phyloP scores from a whole-genome alignment of 2,797 vertebrate genomes.

The Microhierax caerulescens region DNA sequence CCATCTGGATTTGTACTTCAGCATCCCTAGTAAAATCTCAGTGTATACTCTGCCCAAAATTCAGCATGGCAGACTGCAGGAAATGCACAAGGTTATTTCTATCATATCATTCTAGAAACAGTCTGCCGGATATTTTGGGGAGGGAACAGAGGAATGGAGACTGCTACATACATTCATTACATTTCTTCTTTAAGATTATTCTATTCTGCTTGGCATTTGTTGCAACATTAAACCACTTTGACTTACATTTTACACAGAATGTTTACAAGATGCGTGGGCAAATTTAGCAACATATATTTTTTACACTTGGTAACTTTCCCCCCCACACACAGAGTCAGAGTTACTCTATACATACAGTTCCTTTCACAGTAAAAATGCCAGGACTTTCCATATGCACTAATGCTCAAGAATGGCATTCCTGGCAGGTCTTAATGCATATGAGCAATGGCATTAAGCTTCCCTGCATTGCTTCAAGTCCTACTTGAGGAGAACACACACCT shows the following conservation, averaged over 20 bases:
- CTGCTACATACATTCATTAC: not conserved
- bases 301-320: not conserved
- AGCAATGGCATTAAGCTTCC: not conserved
- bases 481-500: not conserved
- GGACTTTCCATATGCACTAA: not conserved
- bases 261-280: not conserved
- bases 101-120: not conserved
- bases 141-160: not conserved
- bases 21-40: not conserved
- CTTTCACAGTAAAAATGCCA: not conserved
- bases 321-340: not conserved
- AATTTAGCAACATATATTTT: not conserved
- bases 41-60: not conserved
- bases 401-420: not conserved
- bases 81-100: not conserved
- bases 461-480: not conserved
- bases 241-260: not conserved
- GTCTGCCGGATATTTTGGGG: not conserved
- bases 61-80: not conserved
- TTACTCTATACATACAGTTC: not conserved
- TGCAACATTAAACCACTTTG: not conserved
- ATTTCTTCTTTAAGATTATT: not conserved
- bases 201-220: not conserved
- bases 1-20: not conserved
- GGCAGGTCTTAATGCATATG: not conserved